A percentile compares a stretch with the other conserved stretches of the same genome.
These are phyloP conservation scores for Beris morrisii DNA, from an alignment of 2,888 invertebrate species.

Conservation along the genomic window DNA sequence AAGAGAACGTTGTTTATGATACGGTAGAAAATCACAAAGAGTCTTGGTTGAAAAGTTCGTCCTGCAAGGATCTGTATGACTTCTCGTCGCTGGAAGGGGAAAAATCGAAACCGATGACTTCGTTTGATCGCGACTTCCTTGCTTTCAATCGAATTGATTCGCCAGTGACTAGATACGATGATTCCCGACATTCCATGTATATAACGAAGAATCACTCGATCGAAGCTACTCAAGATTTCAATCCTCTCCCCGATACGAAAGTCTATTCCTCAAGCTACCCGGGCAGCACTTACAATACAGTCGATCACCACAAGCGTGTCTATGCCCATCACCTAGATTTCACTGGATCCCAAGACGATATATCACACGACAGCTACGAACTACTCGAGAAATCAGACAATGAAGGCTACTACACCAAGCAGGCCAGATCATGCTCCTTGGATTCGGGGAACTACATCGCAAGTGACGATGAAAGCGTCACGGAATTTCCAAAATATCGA, in stretches of 20 bases:
- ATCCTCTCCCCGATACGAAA: constrained; percentile 65
- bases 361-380: constrained; percentile 88
- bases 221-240: constrained; percentile 69
- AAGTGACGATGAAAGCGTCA: constrained; percentile 70
- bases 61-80: constrained; percentile 80
- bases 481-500: constrained; percentile 62
- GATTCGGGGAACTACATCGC: constrained; percentile 77
- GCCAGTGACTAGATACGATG: constrained; percentile 73
- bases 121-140: constrained; percentile 56
- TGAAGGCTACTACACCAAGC: constrained; percentile 51
- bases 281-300: constrained; percentile 70
- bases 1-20: constrained; percentile 51
- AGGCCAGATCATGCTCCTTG: constrained; percentile 70
- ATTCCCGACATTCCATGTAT: constrained; percentile 65
- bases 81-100: constrained; percentile 67
- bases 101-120: constrained; percentile 56
- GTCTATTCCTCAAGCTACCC: constrained; percentile 86
- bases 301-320: constrained; percentile 56
- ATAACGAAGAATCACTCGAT: constrained; percentile 65
- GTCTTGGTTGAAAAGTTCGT: constrained; percentile 76
- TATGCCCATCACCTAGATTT: constrained; percentile 58
- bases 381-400: constrained; percentile 75
- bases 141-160: constrained; percentile 63
- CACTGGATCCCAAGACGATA: constrained; percentile 78
- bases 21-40: constrained; percentile 51